phyloP scores from a whole-genome alignment of 2,113 vertebrate genomes.

The Festucalex cinctus region DNA sequence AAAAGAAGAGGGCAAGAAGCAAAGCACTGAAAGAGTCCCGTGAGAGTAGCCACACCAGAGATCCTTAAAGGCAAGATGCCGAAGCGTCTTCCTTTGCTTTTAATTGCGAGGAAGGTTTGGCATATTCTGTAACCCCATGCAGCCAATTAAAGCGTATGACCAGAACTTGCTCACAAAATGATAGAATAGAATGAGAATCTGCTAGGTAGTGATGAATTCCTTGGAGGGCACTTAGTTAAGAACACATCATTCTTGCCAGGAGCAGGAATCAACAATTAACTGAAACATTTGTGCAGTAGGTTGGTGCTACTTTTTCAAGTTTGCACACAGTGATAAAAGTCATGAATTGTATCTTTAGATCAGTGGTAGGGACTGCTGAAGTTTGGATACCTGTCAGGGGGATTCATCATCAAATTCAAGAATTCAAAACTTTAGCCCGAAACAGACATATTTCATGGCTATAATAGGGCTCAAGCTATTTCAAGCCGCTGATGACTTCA shows the following conservation, averaged over 20 bases:
- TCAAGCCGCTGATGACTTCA: conserved; percentile 72
- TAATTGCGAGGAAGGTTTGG: conserved; percentile 69
- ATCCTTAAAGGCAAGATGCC: conserved; percentile 63
- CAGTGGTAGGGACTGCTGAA: conserved; percentile 13
- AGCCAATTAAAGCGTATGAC: conserved; percentile 69
- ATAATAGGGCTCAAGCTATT: conserved; percentile 60
- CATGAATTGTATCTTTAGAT: neutral
- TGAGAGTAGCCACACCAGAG: conserved; percentile 65
- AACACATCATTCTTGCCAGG: conserved; percentile 40
- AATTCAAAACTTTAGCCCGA: conserved; percentile 68
- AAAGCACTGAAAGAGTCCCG: conserved; percentile 54
- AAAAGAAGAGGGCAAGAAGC: conserved; percentile 51
- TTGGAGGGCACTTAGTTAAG: conserved; percentile 61
- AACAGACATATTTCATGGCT: conserved; percentile 68
- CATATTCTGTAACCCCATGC: conserved; percentile 60
- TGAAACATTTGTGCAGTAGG: neutral
- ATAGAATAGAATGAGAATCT: conserved; percentile 32
- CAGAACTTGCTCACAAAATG: conserved; percentile 51
- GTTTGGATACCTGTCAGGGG: conserved; percentile 34
- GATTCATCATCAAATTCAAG: conserved; percentile 58
- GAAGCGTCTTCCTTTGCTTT: conserved; percentile 53
- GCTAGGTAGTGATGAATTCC: conserved; percentile 51
- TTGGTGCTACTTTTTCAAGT: neutral
- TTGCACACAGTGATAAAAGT: conserved; percentile 3
- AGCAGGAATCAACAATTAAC: conserved; percentile 35